Percentiles rank a stretch among this genome's conserved stretches.
Evolutionary conservation across 2,113 vertebrate species (phyloP).

Genomic region (Pelusios castaneus): DNA sequence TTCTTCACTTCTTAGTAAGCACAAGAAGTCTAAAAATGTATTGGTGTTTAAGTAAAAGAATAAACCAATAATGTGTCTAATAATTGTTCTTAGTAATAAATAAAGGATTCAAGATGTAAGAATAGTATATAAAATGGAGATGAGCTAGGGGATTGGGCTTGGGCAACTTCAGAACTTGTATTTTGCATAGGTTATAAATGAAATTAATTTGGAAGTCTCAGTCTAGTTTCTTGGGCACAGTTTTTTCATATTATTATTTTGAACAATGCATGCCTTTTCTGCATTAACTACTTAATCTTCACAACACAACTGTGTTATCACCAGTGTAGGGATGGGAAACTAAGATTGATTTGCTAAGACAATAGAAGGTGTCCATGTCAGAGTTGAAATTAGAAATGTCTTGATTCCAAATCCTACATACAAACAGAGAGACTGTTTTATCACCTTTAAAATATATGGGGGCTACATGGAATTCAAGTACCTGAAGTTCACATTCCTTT

Average conservation of each 20-base stretch:
- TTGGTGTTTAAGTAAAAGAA: background rate
- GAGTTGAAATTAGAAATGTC: background rate
- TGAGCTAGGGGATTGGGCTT: accelerated
- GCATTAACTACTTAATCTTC: background rate
- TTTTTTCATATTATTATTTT: background rate
- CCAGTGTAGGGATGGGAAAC: background rate
- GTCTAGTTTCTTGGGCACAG: background rate
- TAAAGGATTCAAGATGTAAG: background rate
- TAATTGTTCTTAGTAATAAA: background rate
- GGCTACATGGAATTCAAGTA: background rate
- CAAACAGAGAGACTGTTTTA: background rate
- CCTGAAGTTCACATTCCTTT: background rate
- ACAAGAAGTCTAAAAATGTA: background rate
- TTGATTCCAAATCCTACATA: background rate
- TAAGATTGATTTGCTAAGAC: background rate
- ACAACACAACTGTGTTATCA: background rate
- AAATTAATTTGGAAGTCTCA: background rate
- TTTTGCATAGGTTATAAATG: background rate
- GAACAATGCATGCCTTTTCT: background rate
- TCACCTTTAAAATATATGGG: background rate
- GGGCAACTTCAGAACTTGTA: background rate
- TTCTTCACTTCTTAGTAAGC: background rate
- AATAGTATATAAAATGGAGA: background rate
- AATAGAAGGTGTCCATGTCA: background rate
- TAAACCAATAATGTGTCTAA: background rate